A percentile compares a stretch with the other conserved stretches of the same genome.
Evolutionary conservation across 2,113 vertebrate species (phyloP).

Genomic region (Sprattus sprattus): DNA sequence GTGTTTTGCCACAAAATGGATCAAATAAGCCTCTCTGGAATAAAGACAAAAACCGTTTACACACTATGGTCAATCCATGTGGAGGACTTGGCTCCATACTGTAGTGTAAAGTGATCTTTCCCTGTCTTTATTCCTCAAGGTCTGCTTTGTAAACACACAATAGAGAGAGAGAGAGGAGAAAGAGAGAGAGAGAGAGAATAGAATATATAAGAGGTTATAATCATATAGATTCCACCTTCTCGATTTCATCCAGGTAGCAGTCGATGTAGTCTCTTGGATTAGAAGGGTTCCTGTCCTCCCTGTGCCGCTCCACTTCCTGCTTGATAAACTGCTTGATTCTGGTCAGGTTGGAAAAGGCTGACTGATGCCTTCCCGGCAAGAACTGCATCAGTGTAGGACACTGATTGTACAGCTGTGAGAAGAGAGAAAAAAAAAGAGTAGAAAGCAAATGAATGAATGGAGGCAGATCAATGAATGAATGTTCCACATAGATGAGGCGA

Average conservation of each 20-base stretch:
- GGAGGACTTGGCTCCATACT: background rate
- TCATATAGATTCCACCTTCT: constrained; percentile 58
- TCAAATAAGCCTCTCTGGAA: background rate
- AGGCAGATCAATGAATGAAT: constrained; percentile 19
- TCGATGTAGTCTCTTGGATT: constrained; percentile 69
- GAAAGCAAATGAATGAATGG: background rate
- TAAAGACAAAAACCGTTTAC: background rate
- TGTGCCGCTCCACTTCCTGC: constrained; percentile 56
- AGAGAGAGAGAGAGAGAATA: too few relatives aligned
- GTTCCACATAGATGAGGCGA: background rate
- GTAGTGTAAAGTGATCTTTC: background rate
- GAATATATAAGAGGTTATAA: too few relatives aligned
- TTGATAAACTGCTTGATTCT: constrained; percentile 46
- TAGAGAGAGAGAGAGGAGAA: too few relatives aligned
- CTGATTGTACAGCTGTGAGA: constrained; percentile 55
- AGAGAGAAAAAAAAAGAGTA: background rate
- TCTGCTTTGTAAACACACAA: background rate
- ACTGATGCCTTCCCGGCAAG: constrained; percentile 66
- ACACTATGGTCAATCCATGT: background rate
- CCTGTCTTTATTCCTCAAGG: background rate
- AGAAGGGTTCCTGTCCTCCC: constrained; percentile 56
- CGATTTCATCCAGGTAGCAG: constrained; percentile 68
- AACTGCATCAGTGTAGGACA: constrained; percentile 61
- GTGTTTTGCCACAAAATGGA: background rate
- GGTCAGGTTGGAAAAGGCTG: constrained; percentile 32